A percentile compares a stretch with the other conserved stretches of the same genome.
Evolutionary conservation across 2,888 invertebrate genomes (phyloP).

Genomic region (Idaea straminata): DNA sequence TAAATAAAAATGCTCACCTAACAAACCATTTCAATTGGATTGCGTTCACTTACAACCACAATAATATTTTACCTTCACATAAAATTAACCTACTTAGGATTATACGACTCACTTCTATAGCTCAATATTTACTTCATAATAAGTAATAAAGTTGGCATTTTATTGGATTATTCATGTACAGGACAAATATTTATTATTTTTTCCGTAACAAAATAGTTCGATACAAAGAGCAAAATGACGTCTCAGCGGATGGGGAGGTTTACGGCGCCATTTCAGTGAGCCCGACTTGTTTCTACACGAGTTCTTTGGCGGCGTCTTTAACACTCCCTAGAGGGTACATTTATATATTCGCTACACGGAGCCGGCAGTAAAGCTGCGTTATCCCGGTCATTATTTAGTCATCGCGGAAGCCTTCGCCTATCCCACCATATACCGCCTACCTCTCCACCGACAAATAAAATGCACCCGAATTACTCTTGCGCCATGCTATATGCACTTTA

Average conservation of each 20-base stretch:
- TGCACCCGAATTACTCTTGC: conserved; percentile 64
- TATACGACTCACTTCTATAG: conserved; percentile 1
- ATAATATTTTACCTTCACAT: conserved; percentile 1
- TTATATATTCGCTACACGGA: conserved; percentile 79
- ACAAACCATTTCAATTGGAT: conserved; percentile 1
- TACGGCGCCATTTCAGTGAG: conserved; percentile 73
- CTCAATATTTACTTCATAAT: conserved; percentile 4
- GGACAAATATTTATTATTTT: conserved; percentile 49
- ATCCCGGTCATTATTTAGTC: conserved; percentile 80
- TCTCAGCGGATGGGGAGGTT: conserved; percentile 71
- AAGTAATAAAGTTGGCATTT: conserved; percentile 14
- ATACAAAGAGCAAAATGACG: conserved; percentile 66
- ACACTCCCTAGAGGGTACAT: conserved; percentile 77
- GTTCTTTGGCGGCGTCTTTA: conserved; percentile 77
- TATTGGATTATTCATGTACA: conserved; percentile 35
- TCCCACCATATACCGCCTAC: conserved; percentile 32
- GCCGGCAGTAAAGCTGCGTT: conserved; percentile 78
- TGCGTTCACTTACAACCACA: conserved; percentile 1
- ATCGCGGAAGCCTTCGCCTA: conserved; percentile 45
- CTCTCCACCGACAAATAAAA: conserved; percentile 65
- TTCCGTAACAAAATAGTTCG: conserved; percentile 54
- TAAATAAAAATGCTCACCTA: background rate
- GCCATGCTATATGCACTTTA: conserved; percentile 55
- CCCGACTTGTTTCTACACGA: conserved; percentile 74
- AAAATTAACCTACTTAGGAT: background rate